These are phyloP conservation scores for Myoxocephalus aenaeus DNA, from an alignment of 2,797 vertebrate species.

Conservation along the genomic window DNA sequence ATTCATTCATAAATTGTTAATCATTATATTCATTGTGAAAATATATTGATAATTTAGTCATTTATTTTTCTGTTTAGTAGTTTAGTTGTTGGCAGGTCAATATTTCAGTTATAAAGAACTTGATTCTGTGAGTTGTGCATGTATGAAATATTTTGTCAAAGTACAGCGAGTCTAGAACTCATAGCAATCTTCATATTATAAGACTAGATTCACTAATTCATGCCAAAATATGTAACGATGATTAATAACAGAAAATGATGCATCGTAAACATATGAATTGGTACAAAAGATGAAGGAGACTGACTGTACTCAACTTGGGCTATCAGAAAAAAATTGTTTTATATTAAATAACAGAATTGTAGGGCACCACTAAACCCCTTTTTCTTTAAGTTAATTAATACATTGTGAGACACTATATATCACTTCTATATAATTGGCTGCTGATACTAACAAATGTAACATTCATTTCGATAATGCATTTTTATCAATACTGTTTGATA, in stretches of 20 bases:
- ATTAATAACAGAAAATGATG: neutral
- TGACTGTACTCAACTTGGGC: neutral
- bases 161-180: neutral
- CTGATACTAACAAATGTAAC: slow-evolving; percentile 34
- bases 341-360: neutral
- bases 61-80: neutral
- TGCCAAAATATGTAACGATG: neutral
- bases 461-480: slow-evolving; percentile 56
- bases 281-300: neutral
- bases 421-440: slow-evolving; percentile 25
- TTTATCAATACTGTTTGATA: slow-evolving; percentile 57
- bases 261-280: neutral
- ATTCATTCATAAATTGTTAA: neutral
- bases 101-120: neutral
- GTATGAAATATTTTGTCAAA: neutral
- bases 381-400: neutral
- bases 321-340: neutral
- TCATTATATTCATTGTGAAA: neutral
- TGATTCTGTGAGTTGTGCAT: neutral
- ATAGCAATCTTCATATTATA: neutral
- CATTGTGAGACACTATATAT: neutral
- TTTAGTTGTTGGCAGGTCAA: neutral
- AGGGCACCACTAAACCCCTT: neutral
- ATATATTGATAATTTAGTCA: neutral
- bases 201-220: neutral